Evolutionary conservation across 2,797 vertebrate species (phyloP).

Genomic region (Syngnathus acus): DNA sequence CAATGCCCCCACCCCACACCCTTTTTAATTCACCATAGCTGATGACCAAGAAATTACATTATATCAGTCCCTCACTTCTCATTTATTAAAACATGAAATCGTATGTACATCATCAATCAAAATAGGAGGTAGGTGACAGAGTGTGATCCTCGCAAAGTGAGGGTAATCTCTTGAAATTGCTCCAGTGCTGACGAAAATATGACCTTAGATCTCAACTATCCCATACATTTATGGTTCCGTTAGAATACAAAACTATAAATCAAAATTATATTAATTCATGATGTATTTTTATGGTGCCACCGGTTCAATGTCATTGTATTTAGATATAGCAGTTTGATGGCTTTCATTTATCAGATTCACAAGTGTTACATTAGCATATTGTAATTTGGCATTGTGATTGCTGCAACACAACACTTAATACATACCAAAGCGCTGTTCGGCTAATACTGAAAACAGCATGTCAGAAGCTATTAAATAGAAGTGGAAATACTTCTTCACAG

Average conservation of each 20-base stretch:
- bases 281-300: slow-evolving; percentile 9
- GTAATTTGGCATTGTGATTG: slow-evolving; percentile 1
- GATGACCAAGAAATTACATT: slow-evolving; percentile 13
- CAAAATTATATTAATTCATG: background rate
- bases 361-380: background rate
- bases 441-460: slow-evolving; percentile 34
- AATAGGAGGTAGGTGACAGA: background rate
- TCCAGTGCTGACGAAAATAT: background rate
- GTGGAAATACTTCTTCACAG: slow-evolving; percentile 16
- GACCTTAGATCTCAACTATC: background rate
- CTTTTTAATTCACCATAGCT: slow-evolving; percentile 28
- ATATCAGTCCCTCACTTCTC: slow-evolving; percentile 28
- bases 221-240: background rate
- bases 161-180: background rate
- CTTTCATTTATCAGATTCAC: background rate
- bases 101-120: slow-evolving; percentile 17
- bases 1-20: slow-evolving; percentile 5
- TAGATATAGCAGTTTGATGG: background rate
- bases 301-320: background rate
- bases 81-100: slow-evolving; percentile 29
- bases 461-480: slow-evolving; percentile 48
- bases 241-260: background rate
- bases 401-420: slow-evolving; percentile 32
- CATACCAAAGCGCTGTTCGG: slow-evolving; percentile 23
- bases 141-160: background rate